A percentile compares a stretch with the other conserved stretches of the same genome.
These are phyloP conservation scores for Nyctereutes procyonoides DNA, from an alignment of 2,113 vertebrate genomes.

Conservation along the genomic window DNA sequence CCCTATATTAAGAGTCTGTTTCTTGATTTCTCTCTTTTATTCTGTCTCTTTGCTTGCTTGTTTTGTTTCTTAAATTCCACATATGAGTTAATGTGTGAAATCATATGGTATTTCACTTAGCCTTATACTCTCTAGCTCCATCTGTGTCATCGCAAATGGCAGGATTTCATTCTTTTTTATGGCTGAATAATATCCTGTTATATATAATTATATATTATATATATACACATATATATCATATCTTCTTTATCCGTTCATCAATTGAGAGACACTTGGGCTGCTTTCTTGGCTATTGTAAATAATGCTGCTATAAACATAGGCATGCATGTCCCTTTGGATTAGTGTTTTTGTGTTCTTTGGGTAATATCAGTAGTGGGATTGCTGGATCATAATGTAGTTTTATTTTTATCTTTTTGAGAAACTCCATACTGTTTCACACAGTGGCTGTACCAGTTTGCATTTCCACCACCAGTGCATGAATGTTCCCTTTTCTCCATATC, in stretches of 20 bases:
- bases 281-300: background rate
- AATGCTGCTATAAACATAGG: background rate
- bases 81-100: background rate
- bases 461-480: background rate
- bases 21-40: background rate
- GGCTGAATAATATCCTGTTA: background rate
- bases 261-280: background rate
- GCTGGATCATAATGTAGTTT: background rate
- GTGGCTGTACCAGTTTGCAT: background rate
- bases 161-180: background rate
- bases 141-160: background rate
- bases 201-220: background rate
- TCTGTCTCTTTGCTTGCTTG: background rate
- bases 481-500: background rate
- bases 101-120: background rate
- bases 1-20: background rate
- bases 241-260: background rate
- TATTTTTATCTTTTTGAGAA: background rate
- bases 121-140: background rate
- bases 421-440: background rate
- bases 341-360: background rate
- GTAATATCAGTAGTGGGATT: background rate
- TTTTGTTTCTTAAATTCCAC: background rate
- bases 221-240: background rate
- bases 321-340: background rate